These are phyloP conservation scores for Gasterosteus aculeatus DNA, from an alignment of 2,113 vertebrate genomes.

Conservation along the genomic window DNA sequence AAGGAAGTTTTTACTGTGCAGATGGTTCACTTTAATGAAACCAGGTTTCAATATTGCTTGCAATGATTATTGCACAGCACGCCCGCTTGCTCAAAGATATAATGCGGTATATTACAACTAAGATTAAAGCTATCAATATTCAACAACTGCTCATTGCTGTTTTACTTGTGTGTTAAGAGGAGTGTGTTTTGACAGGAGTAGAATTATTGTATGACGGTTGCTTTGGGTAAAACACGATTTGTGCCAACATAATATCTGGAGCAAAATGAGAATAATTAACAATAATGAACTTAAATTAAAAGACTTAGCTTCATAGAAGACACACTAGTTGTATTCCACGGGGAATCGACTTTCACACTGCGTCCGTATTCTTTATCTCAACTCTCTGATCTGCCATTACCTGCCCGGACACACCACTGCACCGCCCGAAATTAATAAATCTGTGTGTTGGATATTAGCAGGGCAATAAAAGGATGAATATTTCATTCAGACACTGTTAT, in stretches of 20 bases:
- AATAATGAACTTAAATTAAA: conserved; percentile 49
- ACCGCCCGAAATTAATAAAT: conserved; percentile 77
- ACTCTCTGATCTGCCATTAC: conserved; percentile 70
- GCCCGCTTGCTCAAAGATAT: conserved; percentile 47
- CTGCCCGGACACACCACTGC: conserved; percentile 44
- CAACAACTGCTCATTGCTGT: conserved; percentile 60
- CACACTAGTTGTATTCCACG: conserved; percentile 32
- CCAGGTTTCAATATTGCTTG: conserved; percentile 28
- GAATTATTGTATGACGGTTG: conserved; percentile 40
- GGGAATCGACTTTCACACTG: conserved; percentile 22
- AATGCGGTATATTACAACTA: conserved; percentile 44
- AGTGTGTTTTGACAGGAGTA: conserved; percentile 54
- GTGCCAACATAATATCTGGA: conserved; percentile 29
- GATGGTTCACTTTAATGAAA: conserved; percentile 39
- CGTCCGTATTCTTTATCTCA: conserved; percentile 57
- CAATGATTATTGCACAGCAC: conserved; percentile 18
- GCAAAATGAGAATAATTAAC: conserved; percentile 63
- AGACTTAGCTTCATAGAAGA: conserved; percentile 20
- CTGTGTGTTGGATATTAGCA: conserved; percentile 77
- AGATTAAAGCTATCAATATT: conserved; percentile 71
- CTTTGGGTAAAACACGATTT: conserved; percentile 33
- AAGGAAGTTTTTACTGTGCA: conserved; percentile 22
- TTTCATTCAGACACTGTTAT: conserved; percentile 77
- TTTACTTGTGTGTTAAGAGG: conserved; percentile 42
- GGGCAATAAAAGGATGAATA: conserved; percentile 82